Evolutionary conservation across 1,140 invertebrate species (phyloP).

Genomic region (Dendrolimus kikuchii): DNA sequence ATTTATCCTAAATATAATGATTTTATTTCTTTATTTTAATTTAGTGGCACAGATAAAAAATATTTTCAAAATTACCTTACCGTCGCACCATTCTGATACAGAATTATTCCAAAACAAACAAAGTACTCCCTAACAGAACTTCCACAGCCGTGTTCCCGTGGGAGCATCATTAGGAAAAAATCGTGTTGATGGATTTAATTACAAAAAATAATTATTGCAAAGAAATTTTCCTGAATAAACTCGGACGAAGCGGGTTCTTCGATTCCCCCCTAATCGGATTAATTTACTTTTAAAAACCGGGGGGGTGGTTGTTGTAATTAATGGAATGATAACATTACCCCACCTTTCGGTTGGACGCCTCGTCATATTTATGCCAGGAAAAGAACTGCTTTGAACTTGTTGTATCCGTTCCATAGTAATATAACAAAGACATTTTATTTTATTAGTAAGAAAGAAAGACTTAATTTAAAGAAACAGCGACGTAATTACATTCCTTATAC

Average conservation of each 20-base stretch:
- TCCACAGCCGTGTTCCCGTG: slow-evolving; percentile 27
- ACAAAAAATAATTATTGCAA: slow-evolving; percentile 70
- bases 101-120: no score
- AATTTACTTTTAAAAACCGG: slow-evolving; percentile 70
- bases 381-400: no score
- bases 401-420: no score
- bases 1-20: no score
- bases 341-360: slow-evolving; percentile 56
- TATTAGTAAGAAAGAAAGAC: no score
- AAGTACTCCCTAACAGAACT: no score
- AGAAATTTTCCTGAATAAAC: slow-evolving; percentile 69
- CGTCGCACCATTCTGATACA: no score
- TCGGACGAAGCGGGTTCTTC: slow-evolving; percentile 67
- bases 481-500: no score
- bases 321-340: slow-evolving; percentile 71
- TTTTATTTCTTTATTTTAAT: slow-evolving; percentile 7
- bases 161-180: slow-evolving; percentile 71
- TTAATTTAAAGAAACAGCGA: no score
- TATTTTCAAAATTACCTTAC: no score
- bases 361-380: no score
- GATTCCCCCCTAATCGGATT: slow-evolving; percentile 70
- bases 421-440: no score
- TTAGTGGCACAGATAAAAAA: slow-evolving; percentile 6
- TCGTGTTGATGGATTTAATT: slow-evolving; percentile 72
- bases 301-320: slow-evolving; percentile 68